These are phyloP conservation scores for Cassiopea xamachana DNA, from an alignment of 30 jellyfish, hydroid and myxozoan species.

Conservation along the genomic window DNA sequence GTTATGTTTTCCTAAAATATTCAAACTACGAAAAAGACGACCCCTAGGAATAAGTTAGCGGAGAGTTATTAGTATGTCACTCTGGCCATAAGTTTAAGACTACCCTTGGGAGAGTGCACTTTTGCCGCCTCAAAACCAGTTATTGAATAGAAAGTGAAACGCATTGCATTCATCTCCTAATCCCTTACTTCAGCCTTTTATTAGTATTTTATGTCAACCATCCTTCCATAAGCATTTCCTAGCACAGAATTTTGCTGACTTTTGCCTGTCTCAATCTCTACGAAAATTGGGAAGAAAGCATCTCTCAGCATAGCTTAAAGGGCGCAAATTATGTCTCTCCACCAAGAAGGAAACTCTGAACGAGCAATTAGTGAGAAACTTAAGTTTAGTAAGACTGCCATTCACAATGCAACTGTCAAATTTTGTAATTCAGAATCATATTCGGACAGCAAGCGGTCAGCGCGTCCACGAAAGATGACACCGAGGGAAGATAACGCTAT, in stretches of 20 bases:
- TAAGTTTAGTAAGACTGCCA: constrained; percentile 16
- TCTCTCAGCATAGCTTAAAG: background rate
- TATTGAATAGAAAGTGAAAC: no score
- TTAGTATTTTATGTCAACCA: no score
- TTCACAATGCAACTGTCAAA: constrained; percentile 18
- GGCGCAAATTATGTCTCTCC: background rate
- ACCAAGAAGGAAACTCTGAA: constrained; percentile 1
- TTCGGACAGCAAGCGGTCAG: constrained; percentile 19
- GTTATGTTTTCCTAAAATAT: no score
- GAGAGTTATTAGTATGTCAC: no score
- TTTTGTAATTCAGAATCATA: background rate
- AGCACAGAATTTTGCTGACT: background rate
- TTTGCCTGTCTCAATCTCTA: background rate
- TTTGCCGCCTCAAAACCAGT: no score
- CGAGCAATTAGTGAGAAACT: constrained; percentile 1
- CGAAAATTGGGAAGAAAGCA: constrained; percentile 3
- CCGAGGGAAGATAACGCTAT: constrained; percentile 37
- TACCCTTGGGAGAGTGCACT: no score
- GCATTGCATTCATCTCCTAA: no score
- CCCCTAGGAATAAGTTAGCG: no score
- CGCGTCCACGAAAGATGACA: constrained; percentile 22
- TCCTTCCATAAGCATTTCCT: background rate
- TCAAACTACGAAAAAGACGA: no score
- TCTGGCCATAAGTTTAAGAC: no score
- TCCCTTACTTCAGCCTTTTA: no score